A percentile compares a stretch with the other conserved stretches of the same genome.
Conservation (phyloP, 2,888 invertebrate species). For the Xestia c-nigrum region DNA sequence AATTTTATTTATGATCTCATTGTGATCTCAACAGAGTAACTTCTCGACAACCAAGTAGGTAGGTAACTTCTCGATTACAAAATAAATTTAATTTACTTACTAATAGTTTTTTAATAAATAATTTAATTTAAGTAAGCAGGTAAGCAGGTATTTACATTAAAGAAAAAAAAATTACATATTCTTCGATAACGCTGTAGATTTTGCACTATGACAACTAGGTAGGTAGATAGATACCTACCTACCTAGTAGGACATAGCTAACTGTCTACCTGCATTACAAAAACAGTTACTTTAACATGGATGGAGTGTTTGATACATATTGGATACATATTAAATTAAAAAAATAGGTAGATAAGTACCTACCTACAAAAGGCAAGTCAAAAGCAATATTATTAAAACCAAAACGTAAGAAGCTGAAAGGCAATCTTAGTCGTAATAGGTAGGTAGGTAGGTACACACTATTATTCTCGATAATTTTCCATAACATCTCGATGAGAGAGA, state of each 20-base stretch:
- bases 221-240: no score
- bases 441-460: neutral
- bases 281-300: neutral
- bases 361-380: neutral
- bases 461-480: constrained; percentile 23
- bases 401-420: neutral
- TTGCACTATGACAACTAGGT: neutral
- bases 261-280: neutral
- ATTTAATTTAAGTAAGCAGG: no score
- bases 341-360: neutral
- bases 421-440: no score
- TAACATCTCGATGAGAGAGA: constrained; percentile 15
- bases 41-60: no score
- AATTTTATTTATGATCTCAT: no score
- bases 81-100: no score
- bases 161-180: no score
- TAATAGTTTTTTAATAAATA: no score
- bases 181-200: neutral
- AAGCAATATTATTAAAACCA: neutral
- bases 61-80: neutral
- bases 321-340: neutral
- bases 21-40: no score
- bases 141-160: no score
- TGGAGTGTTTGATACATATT: neutral
- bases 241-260: neutral